phyloP scores from a whole-genome alignment of 1,140 invertebrate species.

The Sarcophaga bullata region DNA sequence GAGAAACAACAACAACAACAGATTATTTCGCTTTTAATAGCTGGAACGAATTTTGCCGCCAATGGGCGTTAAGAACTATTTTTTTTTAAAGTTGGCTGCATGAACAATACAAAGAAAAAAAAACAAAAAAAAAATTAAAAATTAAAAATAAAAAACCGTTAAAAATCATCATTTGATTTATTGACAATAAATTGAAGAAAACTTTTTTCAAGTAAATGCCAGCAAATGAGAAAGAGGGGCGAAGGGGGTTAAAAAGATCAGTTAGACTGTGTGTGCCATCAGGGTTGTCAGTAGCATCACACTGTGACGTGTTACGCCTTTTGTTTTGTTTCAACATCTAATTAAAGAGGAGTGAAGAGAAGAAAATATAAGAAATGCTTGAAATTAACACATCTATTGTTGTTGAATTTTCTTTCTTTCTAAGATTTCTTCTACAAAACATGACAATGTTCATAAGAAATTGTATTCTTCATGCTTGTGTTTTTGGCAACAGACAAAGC shows the following conservation, averaged over 20 bases:
- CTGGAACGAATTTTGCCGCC: conserved; percentile 37
- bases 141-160: conserved; percentile 9
- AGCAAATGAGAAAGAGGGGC: neutral
- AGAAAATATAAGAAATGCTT: too few species aligned
- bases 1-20: neutral
- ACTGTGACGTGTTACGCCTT: conserved; percentile 39
- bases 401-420: neutral
- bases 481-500: neutral
- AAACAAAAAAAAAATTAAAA: conserved; percentile 3
- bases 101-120: neutral
- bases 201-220: conserved; percentile 5
- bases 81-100: conserved; percentile 21
- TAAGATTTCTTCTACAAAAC: too few species aligned
- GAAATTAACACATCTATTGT: conserved; percentile 37
- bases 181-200: conserved; percentile 26
- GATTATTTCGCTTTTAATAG: neutral
- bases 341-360: neutral
- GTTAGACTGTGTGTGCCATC: conserved; percentile 12
- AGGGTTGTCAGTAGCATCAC: conserved; percentile 27
- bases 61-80: conserved; percentile 25
- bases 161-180: conserved; percentile 28
- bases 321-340: conserved; percentile 30
- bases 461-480: too few species aligned
- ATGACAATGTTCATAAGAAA: too few species aligned
- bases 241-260: neutral